Evolutionary conservation across 2,888 invertebrate species (phyloP), one percentile per base, ranked within the genome.

Genomic region (Petrophora chlorosata): DNA sequence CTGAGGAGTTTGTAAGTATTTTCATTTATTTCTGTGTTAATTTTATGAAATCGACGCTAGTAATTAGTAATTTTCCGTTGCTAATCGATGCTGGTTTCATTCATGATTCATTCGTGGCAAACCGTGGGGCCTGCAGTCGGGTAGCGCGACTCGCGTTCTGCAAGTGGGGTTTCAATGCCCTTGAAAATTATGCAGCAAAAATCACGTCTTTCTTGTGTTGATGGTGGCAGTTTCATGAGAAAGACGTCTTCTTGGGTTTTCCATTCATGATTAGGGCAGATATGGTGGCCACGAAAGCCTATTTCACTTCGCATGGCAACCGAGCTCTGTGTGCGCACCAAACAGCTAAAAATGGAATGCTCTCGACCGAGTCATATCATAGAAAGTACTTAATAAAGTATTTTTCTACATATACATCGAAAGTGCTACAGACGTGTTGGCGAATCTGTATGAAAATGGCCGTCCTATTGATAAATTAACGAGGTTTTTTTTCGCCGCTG

Each of bases 181-280:
- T 91, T 91, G 90, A 91, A 91, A 88, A 90, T 84, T 86, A 85
- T 90, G 88, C 90, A 88, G 89, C 84, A 82, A 84, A 88, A 84
- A 81, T 82, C 75, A 75, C 73, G 77, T 77, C 71, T 80, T 76
- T 74, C 76, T 70, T 70, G 65, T 73, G 65, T 65, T 76, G 72
- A 66, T 71, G 73, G 63, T 66, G 59, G 60, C 48, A 47, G 39
- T 52, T 53, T 40, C 13, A 43, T 65, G 69, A 61, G 41, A 59
- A 66, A 59, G 68, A 65, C 67, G 71, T 67, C 67, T 71, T 69
- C 72, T 71, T 69, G 71, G 73, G 65, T 61, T 67, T 76, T 73
- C 66, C 72, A 71, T 78, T 78, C 70, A 74, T 71, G 62, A 71
- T 67, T 58, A 49, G 54, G 70, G 59, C 62, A 63, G 55, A 36